phyloP scores from a whole-genome alignment of 2,797 vertebrate genomes.

The Acanthiza pusilla region DNA sequence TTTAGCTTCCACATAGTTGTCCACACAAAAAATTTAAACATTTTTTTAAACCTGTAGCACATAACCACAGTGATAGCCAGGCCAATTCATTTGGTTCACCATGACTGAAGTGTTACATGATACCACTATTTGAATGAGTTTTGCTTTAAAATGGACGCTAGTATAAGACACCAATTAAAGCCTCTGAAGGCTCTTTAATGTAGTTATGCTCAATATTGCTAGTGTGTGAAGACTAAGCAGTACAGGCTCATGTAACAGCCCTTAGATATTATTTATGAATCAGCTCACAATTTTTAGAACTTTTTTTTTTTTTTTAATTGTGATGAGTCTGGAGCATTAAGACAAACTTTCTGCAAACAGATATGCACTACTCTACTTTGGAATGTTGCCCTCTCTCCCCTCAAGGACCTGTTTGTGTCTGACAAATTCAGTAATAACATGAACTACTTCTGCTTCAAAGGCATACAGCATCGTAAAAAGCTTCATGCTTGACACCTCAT shows the following conservation, averaged over 20 bases:
- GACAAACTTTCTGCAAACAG: slow-evolving; percentile 61
- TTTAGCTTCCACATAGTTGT: slow-evolving; percentile 80
- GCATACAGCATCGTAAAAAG: slow-evolving; percentile 50
- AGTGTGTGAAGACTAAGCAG: slow-evolving; percentile 69
- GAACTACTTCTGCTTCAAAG: slow-evolving; percentile 39
- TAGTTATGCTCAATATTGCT: slow-evolving; percentile 74
- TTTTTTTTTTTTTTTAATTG: neutral
- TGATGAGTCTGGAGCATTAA: slow-evolving; percentile 58
- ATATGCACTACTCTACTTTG: slow-evolving; percentile 60
- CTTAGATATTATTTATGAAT: slow-evolving; percentile 73
- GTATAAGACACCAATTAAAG: slow-evolving; percentile 47
- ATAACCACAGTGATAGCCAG: slow-evolving; percentile 73
- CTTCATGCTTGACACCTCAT: slow-evolving; percentile 40
- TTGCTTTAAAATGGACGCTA: slow-evolving; percentile 52
- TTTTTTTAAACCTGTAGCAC: slow-evolving; percentile 65
- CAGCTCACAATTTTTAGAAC: slow-evolving; percentile 71
- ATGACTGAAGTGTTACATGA: slow-evolving; percentile 63
- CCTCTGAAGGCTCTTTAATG: slow-evolving; percentile 39
- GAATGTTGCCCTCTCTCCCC: slow-evolving; percentile 61
- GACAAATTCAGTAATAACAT: slow-evolving; percentile 5
- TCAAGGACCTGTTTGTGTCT: slow-evolving; percentile 17
- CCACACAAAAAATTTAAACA: slow-evolving; percentile 75
- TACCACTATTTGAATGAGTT: slow-evolving; percentile 49
- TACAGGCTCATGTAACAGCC: slow-evolving; percentile 72
- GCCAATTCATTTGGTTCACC: slow-evolving; percentile 74